Conservation (phyloP, 30 jellyfish, hydroid and myxozoan species). For the Aurelia sp. region DNA sequence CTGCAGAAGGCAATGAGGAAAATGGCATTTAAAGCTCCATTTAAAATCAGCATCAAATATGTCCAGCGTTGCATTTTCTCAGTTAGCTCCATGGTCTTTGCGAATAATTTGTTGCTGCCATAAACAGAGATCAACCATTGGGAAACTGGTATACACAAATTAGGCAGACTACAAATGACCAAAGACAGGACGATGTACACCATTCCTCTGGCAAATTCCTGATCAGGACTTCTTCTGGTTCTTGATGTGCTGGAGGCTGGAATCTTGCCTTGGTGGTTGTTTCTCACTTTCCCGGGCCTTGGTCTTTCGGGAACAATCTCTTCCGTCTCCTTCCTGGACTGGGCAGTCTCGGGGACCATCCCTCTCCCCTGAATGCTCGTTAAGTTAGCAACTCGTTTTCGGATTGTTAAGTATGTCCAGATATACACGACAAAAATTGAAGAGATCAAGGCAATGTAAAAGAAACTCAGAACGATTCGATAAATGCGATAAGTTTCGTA, state of each 20-base stretch:
- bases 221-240: conserved; percentile 29
- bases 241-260: neutral
- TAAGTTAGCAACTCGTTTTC: neutral
- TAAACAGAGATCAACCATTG: neutral
- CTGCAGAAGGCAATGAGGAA: conserved; percentile 9
- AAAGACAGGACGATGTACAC: conserved; percentile 38
- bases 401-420: conserved; percentile 18
- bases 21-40: conserved; percentile 29
- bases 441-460: neutral
- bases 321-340: neutral
- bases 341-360: neutral
- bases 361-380: neutral
- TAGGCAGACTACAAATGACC: conserved; percentile 31
- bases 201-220: conserved; percentile 48
- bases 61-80: neutral
- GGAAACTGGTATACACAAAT: conserved; percentile 14
- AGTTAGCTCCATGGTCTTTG: neutral
- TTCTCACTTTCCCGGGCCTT: neutral
- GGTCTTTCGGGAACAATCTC: neutral
- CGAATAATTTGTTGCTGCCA: neutral
- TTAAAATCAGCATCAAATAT: conserved; percentile 7
- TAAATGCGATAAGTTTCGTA: conserved; percentile 10
- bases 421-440: conserved; percentile 5
- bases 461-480: conserved; percentile 24
- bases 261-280: neutral